Evolutionary conservation across 2,888 invertebrate species (phyloP), one percentile per base, ranked within the genome.

Genomic region (Apamea anceps): DNA sequence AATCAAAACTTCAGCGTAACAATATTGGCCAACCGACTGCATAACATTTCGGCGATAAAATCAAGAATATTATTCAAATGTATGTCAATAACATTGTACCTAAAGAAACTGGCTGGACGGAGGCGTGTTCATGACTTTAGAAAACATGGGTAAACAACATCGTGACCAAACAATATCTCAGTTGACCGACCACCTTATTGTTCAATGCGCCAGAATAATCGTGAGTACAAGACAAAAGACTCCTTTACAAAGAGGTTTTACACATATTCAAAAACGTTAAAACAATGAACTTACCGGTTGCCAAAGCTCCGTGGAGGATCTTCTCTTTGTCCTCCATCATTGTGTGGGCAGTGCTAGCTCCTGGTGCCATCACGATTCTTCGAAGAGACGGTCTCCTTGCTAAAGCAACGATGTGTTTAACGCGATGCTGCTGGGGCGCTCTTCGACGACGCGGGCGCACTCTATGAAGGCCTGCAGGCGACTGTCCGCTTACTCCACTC

Each of bases 361-460:
- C 97, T 72, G 97, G 97, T 91, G 97, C 97, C 97, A 97, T 97
- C 42, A 95, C 96, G 86, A 96, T 96, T 90, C 96, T 95, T 91
- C 96, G 95, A 77, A 96, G 89, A 82, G 96, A 96, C 84, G 95
- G 95, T 95, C 96, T 96, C 86, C 96, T 94, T 81, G 95, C 94
- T 91, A 96, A 93, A 86, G 96, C 96, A 87, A 96, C 95, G 85
- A 95, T 94, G 89, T 96, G 95, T 91, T 96, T 97, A 48, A 91
- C 91, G 81, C 95, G 94, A 88, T 94, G 91, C 88, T 94, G 95
- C 91, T 94, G 95, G 77, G 92, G 92, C 80, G 93, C 89, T 92
- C 92, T 95, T 89, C 94, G 93, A 72, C 96, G 95, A 90, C 96
- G 97, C 96, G 97, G 94, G 93, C 97, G 97, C 92, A 95, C 96